phyloP scores from a whole-genome alignment of 1,140 invertebrate genomes.

The Saccostrea echinata region DNA sequence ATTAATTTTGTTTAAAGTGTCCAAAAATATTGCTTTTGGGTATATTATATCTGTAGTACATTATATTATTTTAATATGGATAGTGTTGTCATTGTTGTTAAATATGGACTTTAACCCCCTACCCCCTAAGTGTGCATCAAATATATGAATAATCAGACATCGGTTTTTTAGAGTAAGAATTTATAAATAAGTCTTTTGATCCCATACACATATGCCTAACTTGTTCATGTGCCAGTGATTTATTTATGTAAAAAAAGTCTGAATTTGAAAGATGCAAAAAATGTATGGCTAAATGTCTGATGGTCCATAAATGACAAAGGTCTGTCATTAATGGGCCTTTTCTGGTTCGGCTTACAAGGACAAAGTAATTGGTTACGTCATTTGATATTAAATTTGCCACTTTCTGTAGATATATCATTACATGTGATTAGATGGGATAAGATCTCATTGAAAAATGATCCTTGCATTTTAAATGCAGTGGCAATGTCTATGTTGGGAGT shows the following conservation, averaged over 20 bases:
- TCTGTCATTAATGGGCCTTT: neutral
- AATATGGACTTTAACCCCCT: no score
- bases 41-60: no score
- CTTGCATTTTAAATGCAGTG: neutral
- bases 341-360: neutral
- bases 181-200: no score
- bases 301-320: conserved; percentile 3
- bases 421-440: conserved; percentile 9
- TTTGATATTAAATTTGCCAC: conserved; percentile 1
- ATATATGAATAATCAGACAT: no score
- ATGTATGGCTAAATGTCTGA: neutral
- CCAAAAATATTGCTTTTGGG: no score
- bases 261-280: neutral
- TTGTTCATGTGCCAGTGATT: neutral
- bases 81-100: no score
- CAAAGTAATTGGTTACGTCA: conserved; percentile 5
- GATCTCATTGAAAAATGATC: conserved; percentile 35
- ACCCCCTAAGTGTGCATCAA: no score
- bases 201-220: no score
- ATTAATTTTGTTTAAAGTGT: no score
- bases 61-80: no score
- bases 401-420: neutral
- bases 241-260: conserved; percentile 7
- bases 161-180: no score
- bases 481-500: neutral